Evolutionary conservation across 2,888 invertebrate genomes (phyloP), one percentile per base, ranked within the genome.

Genomic region (Argyresthia albistria): DNA sequence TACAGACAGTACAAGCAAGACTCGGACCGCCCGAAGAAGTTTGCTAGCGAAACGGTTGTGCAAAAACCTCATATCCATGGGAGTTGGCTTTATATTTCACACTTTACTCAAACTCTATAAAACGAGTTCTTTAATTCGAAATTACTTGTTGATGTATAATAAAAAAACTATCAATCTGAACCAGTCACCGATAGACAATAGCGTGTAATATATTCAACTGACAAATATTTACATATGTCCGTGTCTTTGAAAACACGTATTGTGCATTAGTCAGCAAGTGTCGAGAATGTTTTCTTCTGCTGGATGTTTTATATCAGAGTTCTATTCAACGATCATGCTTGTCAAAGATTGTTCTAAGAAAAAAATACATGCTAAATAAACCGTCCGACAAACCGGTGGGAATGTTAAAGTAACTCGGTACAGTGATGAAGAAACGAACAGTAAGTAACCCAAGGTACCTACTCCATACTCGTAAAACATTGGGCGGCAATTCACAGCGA

Each of bases 1-100:
- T 71, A 25, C 69, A 69, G 69, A 73, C 66, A 64, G 66, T 69
- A 73, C 65, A 69, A 66, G 74, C 73, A 69, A 70, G 75, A 66
- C 65, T 65, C 46, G 69, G 58, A 68, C 71, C 57, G 75, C 73
- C 73, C 62, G 59, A 58, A 73, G 75, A 60, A 65, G 62, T 69
- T 70, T 64, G 57, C 58, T 56, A 66, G 67, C 72, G 72, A 68
- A 73, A 70, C 69, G 70, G 61, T 65, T 42, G 43, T 48, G 48
- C 52, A 52, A 52, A 52, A 52, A 47, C 47, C 35, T 35, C 37
- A 15, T 11, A 46, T 11, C 39, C 37, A 52, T 46, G 52, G 52
- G 52, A 52, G 67, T 70, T 75, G 72, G 72, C 73, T 72, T 72
- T 72, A 69, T 63, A 69, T 67, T 63, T 68, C 63, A 58, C 60